Evolutionary conservation across 2,113 vertebrate genomes (phyloP).

Genomic region (Dinomys branickii): DNA sequence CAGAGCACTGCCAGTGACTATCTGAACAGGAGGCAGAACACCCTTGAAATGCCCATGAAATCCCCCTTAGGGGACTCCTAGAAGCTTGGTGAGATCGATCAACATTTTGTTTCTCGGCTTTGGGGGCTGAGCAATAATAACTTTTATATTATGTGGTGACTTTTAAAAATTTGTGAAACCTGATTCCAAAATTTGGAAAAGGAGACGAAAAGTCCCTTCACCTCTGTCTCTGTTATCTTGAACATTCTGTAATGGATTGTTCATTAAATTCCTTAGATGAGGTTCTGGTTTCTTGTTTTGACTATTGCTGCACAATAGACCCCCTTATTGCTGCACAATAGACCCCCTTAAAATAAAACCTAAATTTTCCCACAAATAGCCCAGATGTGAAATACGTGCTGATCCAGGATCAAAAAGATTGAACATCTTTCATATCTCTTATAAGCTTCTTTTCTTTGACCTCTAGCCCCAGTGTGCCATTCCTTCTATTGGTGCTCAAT

Average conservation of each 20-base stretch:
- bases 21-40: slow-evolving; percentile 26
- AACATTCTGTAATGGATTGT: slow-evolving; percentile 66
- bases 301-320: slow-evolving; percentile 1
- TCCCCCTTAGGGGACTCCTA: background rate
- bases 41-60: background rate
- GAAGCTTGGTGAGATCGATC: background rate
- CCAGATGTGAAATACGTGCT: background rate
- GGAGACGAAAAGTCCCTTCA: slow-evolving; percentile 39
- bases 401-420: slow-evolving; percentile 20
- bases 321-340: slow-evolving; percentile 36
- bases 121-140: background rate
- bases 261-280: slow-evolving; percentile 63
- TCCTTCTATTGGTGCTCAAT: background rate
- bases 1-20: background rate
- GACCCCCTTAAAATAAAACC: slow-evolving; percentile 47
- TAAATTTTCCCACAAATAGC: slow-evolving; percentile 30
- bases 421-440: background rate
- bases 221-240: slow-evolving; percentile 58
- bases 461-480: background rate
- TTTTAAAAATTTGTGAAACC: slow-evolving; percentile 58
- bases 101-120: slow-evolving; percentile 41
- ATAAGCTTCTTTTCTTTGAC: background rate
- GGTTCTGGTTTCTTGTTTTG: slow-evolving; percentile 50
- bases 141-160: slow-evolving; percentile 54
- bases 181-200: slow-evolving; percentile 55